Percentiles rank a stretch among this genome's conserved stretches.
These are phyloP conservation scores for Drosophila persimilis DNA, from an alignment of 1,140 invertebrate species.

Conservation along the genomic window DNA sequence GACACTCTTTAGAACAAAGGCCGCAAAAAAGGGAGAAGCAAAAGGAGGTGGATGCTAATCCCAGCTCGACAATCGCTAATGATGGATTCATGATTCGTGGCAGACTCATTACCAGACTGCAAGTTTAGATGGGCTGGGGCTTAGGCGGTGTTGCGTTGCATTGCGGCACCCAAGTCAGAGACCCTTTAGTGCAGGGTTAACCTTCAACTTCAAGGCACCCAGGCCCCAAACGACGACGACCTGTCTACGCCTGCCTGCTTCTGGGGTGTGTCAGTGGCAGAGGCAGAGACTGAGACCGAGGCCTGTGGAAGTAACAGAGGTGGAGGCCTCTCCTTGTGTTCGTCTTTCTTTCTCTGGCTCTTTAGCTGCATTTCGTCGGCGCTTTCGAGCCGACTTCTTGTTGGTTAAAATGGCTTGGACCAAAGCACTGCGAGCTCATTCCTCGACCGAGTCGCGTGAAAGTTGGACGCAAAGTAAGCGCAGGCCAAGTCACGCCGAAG, in stretches of 20 bases:
- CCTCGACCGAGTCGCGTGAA: constrained; percentile 77
- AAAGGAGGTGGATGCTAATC: constrained; percentile 36
- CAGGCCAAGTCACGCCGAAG: constrained; percentile 17
- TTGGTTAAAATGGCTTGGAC: constrained; percentile 80
- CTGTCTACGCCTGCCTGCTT: constrained; percentile 26
- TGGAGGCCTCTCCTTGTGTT: constrained; percentile 32
- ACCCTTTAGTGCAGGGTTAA: constrained; percentile 46
- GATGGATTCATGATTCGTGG: constrained; percentile 46
- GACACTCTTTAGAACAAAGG: constrained; percentile 12
- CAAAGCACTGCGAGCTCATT: constrained; percentile 74
- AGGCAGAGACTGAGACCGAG: not conserved
- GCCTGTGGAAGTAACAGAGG: too few species aligned
- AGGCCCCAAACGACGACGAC: not conserved
- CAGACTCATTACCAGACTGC: constrained; percentile 41
- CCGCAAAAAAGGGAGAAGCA: not conserved
- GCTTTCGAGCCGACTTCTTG: constrained; percentile 58
- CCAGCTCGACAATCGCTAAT: constrained; percentile 43
- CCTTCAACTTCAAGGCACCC: constrained; percentile 65
- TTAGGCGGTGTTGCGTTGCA: not conserved
- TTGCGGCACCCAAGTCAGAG: constrained; percentile 45
- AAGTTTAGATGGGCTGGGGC: constrained; percentile 12
- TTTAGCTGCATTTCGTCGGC: constrained; percentile 44
- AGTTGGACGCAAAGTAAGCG: constrained; percentile 79
- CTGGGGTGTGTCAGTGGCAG: constrained; percentile 43
- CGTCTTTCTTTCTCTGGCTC: constrained; percentile 38